phyloP scores from a whole-genome alignment of 2,113 vertebrate species.

The Callaeas wilsoni region DNA sequence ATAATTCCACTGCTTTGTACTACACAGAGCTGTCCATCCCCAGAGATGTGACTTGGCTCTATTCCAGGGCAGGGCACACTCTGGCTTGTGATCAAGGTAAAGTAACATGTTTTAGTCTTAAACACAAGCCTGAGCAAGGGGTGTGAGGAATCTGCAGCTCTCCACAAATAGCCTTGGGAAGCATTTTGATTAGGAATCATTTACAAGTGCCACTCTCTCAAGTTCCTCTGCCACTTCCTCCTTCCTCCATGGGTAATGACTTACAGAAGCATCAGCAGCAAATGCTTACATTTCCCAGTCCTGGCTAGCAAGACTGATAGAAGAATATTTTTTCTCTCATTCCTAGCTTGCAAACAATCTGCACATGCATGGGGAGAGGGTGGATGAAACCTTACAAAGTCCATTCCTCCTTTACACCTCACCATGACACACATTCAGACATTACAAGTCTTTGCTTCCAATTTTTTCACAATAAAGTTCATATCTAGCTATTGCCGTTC shows the following conservation, averaged over 20 bases:
- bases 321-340: not conserved
- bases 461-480: not conserved
- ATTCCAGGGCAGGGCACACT: not conserved
- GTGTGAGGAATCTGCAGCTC: not conserved
- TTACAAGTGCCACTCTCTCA: not conserved
- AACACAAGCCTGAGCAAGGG: conserved; percentile 1
- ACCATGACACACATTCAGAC: not conserved
- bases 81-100: not conserved
- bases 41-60: not conserved
- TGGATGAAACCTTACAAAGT: not conserved
- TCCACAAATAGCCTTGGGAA: not conserved
- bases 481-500: not conserved
- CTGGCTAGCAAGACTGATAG: not conserved
- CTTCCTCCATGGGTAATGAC: not conserved
- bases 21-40: not conserved
- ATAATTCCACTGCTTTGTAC: not conserved
- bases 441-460: not conserved
- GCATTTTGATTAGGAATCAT: not conserved
- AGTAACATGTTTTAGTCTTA: not conserved
- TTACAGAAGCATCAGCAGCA: not conserved
- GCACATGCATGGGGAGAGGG: not conserved
- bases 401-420: not conserved
- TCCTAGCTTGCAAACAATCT: not conserved
- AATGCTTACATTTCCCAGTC: not conserved
- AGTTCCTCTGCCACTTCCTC: not conserved